Base-by-base conservation (phyloP, 2,113 vertebrate genomes). In the Odocoileus hemionus region DNA sequence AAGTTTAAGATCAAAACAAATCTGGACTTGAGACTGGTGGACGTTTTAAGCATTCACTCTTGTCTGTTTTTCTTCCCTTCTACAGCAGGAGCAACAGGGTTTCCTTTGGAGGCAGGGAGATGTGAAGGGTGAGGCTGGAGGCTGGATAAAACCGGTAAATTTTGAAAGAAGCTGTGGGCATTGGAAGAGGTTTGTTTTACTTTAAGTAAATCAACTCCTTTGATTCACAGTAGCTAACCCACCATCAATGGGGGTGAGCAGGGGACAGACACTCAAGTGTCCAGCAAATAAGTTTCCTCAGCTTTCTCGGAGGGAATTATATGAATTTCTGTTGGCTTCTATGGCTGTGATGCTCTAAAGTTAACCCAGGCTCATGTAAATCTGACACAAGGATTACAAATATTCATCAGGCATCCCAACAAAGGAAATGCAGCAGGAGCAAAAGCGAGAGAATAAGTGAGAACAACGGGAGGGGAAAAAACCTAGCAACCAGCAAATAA, bases 401-500 rank as follows among this genome's bases (percentile, higher is more conserved):
- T 89, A 88, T 82, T 86, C 94, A 94, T 93, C 70, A 95, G 54
- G 43, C 88, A 96, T 64, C 47, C 70, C 70, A 97, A 96, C 64
- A 95, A 93, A 95, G 39, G 64, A 91, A 92, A 86, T n/a, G 16
- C 55, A 76, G 33, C 78, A 88, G 47, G 23, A 91, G 13, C 80
- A 92, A 91, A 95, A 36, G 16, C 30, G 3, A 94, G 30, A 45
- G 58, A 94, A 91, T 67, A 97, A 94, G 92, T 52, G 50, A 86
- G 4, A 86, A 47, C 30, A 70, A 85, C 10, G 45, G 47, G 55
- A 17, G 6, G 30, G 9, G n/a, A 0, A 10, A n/a, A 61, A 92
- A 76, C 80, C 94, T 86, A 93, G 97, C 91, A 98, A 95, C 95
- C 93, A 94, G 78, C 67, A 93, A 97, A 85, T 58, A 78, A 83